Evolutionary conservation across 1,140 invertebrate genomes (phyloP).

Genomic region (Rhopalosiphum maidis): DNA sequence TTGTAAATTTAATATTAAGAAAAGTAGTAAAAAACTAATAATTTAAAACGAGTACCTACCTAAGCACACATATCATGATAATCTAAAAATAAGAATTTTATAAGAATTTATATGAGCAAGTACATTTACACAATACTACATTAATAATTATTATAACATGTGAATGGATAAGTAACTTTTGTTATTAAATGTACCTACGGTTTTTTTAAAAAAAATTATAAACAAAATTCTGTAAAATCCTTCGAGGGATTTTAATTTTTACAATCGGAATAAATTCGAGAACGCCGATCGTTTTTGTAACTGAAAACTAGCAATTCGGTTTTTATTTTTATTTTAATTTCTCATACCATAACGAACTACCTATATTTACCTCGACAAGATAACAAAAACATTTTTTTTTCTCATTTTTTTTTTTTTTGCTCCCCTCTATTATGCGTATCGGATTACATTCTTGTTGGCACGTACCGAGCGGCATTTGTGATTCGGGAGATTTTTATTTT

Average conservation of each 20-base stretch:
- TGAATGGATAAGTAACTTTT: not conserved
- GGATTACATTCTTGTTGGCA: constrained; percentile 46
- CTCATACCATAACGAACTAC: not conserved
- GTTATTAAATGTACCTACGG: not conserved
- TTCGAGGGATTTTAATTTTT: not conserved
- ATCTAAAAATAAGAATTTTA: not conserved
- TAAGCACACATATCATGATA: not conserved
- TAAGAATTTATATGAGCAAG: not conserved
- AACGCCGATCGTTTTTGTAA: not conserved
- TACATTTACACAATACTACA: not conserved
- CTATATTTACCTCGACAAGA: not conserved
- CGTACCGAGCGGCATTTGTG: constrained; percentile 27
- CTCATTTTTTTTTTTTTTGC: not conserved
- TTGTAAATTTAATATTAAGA: not conserved
- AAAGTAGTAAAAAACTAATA: not conserved
- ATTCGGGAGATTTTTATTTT: constrained; percentile 40
- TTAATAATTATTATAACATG: not conserved
- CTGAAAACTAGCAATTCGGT: not conserved
- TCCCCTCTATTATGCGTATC: constrained; percentile 31
- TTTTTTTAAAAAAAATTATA: not conserved
- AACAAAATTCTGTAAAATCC: not conserved
- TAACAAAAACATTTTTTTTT: constrained; percentile 26
- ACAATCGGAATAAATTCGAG: not conserved
- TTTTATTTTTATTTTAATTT: not conserved
- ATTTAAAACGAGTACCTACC: not conserved